Evolutionary conservation across 2,888 invertebrate genomes (phyloP), one percentile per base, ranked within the genome.

Genomic region (Rhagonycha fulva): DNA sequence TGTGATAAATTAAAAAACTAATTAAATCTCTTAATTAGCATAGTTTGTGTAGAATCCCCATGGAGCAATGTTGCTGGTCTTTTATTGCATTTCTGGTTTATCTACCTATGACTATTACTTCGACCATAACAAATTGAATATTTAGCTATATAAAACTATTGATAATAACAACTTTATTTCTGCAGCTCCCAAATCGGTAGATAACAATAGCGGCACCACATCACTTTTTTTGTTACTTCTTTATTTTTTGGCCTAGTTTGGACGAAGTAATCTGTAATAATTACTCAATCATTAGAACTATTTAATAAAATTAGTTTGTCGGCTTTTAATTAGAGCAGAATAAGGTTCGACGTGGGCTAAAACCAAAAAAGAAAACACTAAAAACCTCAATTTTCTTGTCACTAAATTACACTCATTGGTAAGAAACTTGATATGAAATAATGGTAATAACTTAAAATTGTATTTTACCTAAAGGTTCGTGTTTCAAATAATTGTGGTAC

Each of bases 401-500:
- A 47, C 47, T 47, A 47, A 47, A 47, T 47, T 47, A 47, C n/a
- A 47, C 47, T 47, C 47, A 47, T 47, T n/a, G 47, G 47, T 47
- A 47, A 5, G 47, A 47, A 47, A 47, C 7, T 12, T 47, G 47
- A 30, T 68, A 10, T 5, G 28, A 68, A 19, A n/a, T 14, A 19
- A n/a, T 14, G 19, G 61, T 32, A 28, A 24, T 19, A 66, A 61
- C 24, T 26, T 47, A 70, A 70, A n/a, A 61, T 61, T 61, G 14
- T 61, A 26, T 23, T 14, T 61, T 70, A 32, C 70, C 70, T 14
- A 14, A 61, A 70, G 70, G 70, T 32, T 70, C 70, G 60, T 61
- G 70, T 70, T 70, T 60, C 70, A 70, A 70, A 70, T 32, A 61
- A 60, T 28, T 14, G 61, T 66, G 47, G 47, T 47, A 47, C 47